These are phyloP conservation scores for Malacoraja senta DNA, from an alignment of 2,797 vertebrate species.

Conservation along the genomic window DNA sequence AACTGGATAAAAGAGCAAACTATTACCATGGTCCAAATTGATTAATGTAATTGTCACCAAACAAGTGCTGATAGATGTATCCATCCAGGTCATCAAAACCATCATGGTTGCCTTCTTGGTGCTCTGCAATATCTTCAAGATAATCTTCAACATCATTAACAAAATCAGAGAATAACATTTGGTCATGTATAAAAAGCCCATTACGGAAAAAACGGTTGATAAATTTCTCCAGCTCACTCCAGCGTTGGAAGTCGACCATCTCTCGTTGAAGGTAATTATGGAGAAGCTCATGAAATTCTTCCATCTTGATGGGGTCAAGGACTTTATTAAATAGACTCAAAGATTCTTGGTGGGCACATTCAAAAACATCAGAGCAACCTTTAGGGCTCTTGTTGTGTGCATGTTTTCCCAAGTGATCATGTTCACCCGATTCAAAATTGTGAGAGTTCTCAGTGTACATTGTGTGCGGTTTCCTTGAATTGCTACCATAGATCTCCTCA, in stretches of 20 bases:
- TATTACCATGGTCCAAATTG: conserved; percentile 70
- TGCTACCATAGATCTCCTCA: conserved; percentile 45
- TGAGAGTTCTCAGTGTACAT: conserved; percentile 40
- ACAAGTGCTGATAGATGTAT: conserved; percentile 82
- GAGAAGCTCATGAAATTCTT: conserved; percentile 79
- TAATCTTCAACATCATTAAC: conserved; percentile 81
- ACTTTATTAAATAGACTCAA: conserved; percentile 74
- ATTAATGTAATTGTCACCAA: conserved; percentile 68
- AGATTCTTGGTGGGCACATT: conserved; percentile 80
- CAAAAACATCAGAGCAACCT: conserved; percentile 69
- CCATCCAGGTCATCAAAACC: conserved; percentile 79
- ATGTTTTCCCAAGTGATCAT: conserved; percentile 43
- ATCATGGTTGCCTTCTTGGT: conserved; percentile 61
- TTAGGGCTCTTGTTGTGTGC: conserved; percentile 49
- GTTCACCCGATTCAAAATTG: conserved; percentile 46
- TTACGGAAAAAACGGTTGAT: conserved; percentile 80
- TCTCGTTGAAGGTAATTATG: conserved; percentile 80
- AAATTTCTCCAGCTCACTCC: conserved; percentile 82
- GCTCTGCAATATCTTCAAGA: conserved; percentile 75
- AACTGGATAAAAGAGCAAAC: not conserved
- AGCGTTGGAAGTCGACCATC: conserved; percentile 79
- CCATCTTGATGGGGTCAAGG: conserved; percentile 72
- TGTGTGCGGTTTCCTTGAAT: conserved; percentile 46
- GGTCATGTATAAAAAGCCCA: conserved; percentile 85
- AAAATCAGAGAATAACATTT: conserved; percentile 92